A percentile compares a stretch with the other conserved stretches of the same genome.
Conservation (phyloP, 2,888 invertebrate species). For the Trichopria drosophilae region DNA sequence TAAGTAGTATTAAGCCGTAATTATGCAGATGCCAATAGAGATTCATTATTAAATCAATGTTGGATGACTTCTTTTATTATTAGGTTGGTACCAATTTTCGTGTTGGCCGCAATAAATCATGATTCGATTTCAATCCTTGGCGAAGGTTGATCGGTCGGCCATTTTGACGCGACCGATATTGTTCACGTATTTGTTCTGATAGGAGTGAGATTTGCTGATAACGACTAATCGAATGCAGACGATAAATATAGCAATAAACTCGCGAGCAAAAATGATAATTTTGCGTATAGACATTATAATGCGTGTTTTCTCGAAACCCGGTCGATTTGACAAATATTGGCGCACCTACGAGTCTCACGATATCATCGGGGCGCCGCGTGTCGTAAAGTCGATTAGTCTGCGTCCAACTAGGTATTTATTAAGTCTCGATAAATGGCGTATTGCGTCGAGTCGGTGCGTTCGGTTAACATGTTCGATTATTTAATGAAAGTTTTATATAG, state of each 20-base stretch:
- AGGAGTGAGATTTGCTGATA: slow-evolving; percentile 55
- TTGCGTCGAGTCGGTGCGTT: slow-evolving; percentile 14
- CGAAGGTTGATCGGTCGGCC: slow-evolving; percentile 35
- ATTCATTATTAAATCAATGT: too few relatives aligned
- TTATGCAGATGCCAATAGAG: too few relatives aligned
- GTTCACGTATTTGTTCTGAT: slow-evolving; percentile 53
- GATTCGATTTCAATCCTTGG: too few relatives aligned
- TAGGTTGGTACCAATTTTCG: too few relatives aligned
- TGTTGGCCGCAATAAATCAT: too few relatives aligned
- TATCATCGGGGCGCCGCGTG: slow-evolving; percentile 40
- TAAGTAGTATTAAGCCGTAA: too few relatives aligned
- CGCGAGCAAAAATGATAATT: slow-evolving; percentile 41
- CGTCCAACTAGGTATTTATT: slow-evolving; percentile 33
- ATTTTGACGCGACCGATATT: slow-evolving; percentile 44
- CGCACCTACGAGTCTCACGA: slow-evolving; percentile 35
- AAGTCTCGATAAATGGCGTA: slow-evolving; percentile 32
- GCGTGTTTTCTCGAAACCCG: slow-evolving; percentile 36
- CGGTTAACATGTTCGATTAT: neutral
- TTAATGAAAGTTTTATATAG: too few relatives aligned
- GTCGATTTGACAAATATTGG: slow-evolving; percentile 34
- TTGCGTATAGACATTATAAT: slow-evolving; percentile 39
- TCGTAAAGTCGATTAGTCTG: slow-evolving; percentile 49
- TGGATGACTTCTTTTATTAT: too few relatives aligned
- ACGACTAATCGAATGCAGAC: slow-evolving; percentile 51
- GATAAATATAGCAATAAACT: slow-evolving; percentile 41